Evolutionary conservation across 92 coral and sea anemone species (phyloP).

Genomic region (Porites cylindrica): DNA sequence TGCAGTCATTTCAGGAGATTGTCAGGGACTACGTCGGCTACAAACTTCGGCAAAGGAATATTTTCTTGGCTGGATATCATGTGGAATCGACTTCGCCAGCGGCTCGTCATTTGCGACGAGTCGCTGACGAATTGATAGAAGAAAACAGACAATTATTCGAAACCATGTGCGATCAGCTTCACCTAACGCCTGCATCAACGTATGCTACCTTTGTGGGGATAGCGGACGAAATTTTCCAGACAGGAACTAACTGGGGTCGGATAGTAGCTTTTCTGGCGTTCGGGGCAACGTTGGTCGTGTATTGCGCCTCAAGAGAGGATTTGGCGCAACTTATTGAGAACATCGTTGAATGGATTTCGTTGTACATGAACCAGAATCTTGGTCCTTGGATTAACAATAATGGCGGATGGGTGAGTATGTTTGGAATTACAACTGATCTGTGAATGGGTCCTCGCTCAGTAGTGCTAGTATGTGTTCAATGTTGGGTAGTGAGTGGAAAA

Average conservation of each 20-base stretch:
- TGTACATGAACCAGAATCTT: slow-evolving; percentile 86
- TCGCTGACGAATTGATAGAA: slow-evolving; percentile 90
- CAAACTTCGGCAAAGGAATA: slow-evolving; percentile 81
- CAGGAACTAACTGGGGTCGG: slow-evolving; percentile 98
- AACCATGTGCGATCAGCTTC: slow-evolving; percentile 97
- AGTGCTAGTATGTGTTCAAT: not conserved
- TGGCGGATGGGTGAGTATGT: slow-evolving; percentile 97
- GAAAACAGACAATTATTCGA: slow-evolving; percentile 87
- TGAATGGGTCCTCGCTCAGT: not conserved
- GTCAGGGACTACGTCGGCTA: slow-evolving; percentile 88
- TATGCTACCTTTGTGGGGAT: slow-evolving; percentile 95
- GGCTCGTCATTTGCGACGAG: slow-evolving; percentile 79
- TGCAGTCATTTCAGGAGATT: slow-evolving; percentile 50
- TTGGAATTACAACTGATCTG: not conserved
- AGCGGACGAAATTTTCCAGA: slow-evolving; percentile 95
- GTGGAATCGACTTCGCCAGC: slow-evolving; percentile 54
- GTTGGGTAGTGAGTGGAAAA: not conserved
- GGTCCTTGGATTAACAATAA: slow-evolving; percentile 86
- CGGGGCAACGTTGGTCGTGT: slow-evolving; percentile 92
- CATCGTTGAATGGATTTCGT: slow-evolving; percentile 92
- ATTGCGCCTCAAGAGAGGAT: slow-evolving; percentile 91
- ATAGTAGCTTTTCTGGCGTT: slow-evolving; percentile 99
- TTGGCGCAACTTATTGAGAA: slow-evolving; percentile 70
- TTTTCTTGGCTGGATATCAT: slow-evolving; percentile 73
- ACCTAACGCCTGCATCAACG: slow-evolving; percentile 83